Percentiles rank a stretch among this genome's conserved stretches.
Conservation (phyloP, 2,888 invertebrate species). For the Drosophila greeni region DNA sequence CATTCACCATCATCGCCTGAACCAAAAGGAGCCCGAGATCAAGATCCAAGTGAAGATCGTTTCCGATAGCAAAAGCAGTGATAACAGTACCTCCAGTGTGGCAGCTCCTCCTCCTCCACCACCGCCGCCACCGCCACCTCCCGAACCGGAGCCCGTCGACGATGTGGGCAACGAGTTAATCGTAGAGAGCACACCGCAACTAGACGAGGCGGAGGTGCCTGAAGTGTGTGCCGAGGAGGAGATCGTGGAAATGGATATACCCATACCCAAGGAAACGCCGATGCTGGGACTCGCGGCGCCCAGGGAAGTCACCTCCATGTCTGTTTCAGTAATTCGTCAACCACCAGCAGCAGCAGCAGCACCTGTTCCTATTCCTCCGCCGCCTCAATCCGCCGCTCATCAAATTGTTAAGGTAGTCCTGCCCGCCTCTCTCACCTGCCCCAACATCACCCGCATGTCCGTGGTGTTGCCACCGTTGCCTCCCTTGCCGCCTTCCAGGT, state of each 20-base stretch:
- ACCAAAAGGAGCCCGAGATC: conserved; percentile 78
- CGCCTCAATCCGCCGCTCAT: conserved; percentile 40
- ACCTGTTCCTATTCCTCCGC: conserved; percentile 26
- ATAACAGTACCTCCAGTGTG: conserved; percentile 35
- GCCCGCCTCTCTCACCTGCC: conserved; percentile 51
- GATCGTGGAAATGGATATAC: conserved; percentile 52
- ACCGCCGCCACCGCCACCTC: conserved; percentile 12
- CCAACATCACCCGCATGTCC: conserved; percentile 50
- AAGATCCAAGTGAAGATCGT: conserved; percentile 78
- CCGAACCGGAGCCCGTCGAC: conserved; percentile 50
- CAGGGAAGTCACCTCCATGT: conserved; percentile 5
- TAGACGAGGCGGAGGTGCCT: conserved; percentile 76
- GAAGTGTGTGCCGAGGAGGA: conserved; percentile 70
- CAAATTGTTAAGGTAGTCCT: conserved; percentile 62
- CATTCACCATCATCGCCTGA: conserved; percentile 74
- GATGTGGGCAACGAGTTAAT: conserved; percentile 58
- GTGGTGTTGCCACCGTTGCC: conserved; percentile 56
- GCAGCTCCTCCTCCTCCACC: conserved; percentile 1
- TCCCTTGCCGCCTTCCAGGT: conserved; percentile 47
- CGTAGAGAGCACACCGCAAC: conserved; percentile 67
- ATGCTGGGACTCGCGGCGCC: not conserved
- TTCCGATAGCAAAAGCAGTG: conserved; percentile 67
- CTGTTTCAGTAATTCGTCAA: conserved; percentile 3
- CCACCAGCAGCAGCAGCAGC: conserved; percentile 1
- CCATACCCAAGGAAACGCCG: conserved; percentile 23